Conservation (phyloP, 2,797 vertebrate genomes). For the Enteromius fasciolatus region DNA sequence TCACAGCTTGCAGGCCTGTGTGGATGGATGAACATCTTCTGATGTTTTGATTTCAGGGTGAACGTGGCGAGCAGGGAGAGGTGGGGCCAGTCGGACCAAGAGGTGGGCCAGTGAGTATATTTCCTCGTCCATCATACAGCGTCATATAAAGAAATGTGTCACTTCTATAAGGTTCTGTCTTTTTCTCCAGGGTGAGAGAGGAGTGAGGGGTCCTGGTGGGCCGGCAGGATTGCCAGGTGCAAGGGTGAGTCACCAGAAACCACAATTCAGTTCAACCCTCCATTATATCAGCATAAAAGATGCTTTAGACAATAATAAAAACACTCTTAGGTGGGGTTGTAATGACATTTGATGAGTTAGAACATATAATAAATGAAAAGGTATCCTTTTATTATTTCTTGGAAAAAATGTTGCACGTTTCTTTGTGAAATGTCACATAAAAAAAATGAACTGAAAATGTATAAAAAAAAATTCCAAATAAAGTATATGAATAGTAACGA, state of each 20-base stretch:
- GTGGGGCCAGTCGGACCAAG: conserved; percentile 84
- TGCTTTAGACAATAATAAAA: background rate
- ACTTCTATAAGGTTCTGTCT: conserved; percentile 21
- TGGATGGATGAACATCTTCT: conserved; percentile 14
- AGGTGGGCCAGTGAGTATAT: conserved; percentile 88
- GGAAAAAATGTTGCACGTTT: too few relatives aligned
- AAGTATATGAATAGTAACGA: too few relatives aligned
- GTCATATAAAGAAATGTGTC: background rate
- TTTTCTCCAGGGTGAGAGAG: conserved; percentile 83
- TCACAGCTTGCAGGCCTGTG: background rate
- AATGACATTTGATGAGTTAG: background rate
- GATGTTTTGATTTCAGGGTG: conserved; percentile 77
- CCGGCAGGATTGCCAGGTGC: conserved; percentile 83
- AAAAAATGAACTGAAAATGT: background rate
- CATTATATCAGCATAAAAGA: background rate
- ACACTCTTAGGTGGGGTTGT: background rate
- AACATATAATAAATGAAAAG: background rate
- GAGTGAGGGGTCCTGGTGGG: conserved; percentile 80
- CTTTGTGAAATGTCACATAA: background rate
- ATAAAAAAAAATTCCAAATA: background rate
- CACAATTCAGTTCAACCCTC: background rate
- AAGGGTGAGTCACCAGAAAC: conserved; percentile 79
- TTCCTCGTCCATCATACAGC: background rate
- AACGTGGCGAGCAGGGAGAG: conserved; percentile 88
- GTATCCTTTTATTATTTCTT: background rate